Evolutionary conservation across 1,140 invertebrate species (phyloP).

Genomic region (Heliconius hermathena): DNA sequence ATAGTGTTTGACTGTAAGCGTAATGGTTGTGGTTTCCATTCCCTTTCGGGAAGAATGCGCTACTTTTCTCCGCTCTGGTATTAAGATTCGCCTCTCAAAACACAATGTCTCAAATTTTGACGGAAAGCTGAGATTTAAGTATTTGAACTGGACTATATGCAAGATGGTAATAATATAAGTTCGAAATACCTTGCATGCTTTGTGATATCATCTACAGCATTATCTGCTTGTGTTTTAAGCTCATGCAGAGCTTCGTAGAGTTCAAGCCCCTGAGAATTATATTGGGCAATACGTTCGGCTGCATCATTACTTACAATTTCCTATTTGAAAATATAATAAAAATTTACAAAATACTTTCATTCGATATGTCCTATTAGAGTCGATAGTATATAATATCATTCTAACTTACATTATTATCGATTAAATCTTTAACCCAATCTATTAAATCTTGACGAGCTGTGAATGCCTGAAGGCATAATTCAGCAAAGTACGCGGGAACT

Average conservation of each 20-base stretch:
- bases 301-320: constrained; percentile 50
- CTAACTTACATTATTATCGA: constrained; percentile 52
- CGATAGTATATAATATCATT: background rate
- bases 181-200: background rate
- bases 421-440: constrained; percentile 68
- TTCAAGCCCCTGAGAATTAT: constrained; percentile 63
- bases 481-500: constrained; percentile 61
- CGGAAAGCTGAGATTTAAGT: too few species aligned
- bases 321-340: constrained; percentile 30
- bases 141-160: too few species aligned
- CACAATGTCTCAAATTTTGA: too few species aligned
- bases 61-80: too few species aligned
- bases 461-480: constrained; percentile 70
- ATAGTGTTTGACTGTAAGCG: too few species aligned
- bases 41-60: too few species aligned
- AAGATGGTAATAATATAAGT: background rate
- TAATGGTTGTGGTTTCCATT: too few species aligned
- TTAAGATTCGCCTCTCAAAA: too few species aligned
- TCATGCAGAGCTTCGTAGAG: constrained; percentile 63
- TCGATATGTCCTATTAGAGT: background rate
- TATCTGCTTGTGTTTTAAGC: constrained; percentile 57
- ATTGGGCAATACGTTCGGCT: constrained; percentile 56
- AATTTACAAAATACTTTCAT: background rate
- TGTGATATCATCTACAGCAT: constrained; percentile 46
- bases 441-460: constrained; percentile 68